These are phyloP conservation scores for Hemiprocne comata DNA, from an alignment of 2,113 vertebrate species.

Conservation along the genomic window DNA sequence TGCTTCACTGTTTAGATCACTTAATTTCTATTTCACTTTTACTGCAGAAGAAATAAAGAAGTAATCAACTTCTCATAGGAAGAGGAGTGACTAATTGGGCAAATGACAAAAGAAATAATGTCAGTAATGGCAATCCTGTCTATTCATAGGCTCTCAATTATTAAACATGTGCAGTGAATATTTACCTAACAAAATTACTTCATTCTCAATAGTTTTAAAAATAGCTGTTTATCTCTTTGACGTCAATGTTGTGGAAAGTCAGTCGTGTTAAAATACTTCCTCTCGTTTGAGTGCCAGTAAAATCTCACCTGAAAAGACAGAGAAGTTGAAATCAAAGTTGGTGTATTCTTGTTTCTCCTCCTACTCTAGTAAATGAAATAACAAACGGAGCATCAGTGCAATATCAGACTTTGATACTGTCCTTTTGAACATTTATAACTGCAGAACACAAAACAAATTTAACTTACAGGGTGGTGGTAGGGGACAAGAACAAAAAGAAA, in stretches of 20 bases:
- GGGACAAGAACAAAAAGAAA: background rate
- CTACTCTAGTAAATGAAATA: background rate
- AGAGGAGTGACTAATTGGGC: background rate
- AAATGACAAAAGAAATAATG: background rate
- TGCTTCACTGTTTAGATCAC: background rate
- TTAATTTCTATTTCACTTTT: background rate
- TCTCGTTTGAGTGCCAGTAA: background rate
- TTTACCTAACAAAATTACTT: background rate
- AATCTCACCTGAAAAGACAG: background rate
- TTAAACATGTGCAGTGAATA: rapidly evolving
- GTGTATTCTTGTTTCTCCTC: background rate
- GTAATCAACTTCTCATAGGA: background rate
- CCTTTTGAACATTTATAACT: background rate
- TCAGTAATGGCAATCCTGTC: background rate
- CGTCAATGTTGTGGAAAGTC: background rate
- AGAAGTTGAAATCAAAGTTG: background rate
- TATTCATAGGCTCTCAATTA: rapidly evolving
- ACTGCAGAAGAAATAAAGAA: background rate
- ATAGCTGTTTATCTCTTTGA: background rate
- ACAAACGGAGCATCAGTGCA: background rate
- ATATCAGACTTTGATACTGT: background rate
- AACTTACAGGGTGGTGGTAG: background rate
- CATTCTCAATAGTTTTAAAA: background rate
- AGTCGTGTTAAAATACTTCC: background rate
- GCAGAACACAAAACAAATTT: background rate